Evolutionary conservation across 2,113 vertebrate species (phyloP).

Genomic region (Oncorhynchus keta): DNA sequence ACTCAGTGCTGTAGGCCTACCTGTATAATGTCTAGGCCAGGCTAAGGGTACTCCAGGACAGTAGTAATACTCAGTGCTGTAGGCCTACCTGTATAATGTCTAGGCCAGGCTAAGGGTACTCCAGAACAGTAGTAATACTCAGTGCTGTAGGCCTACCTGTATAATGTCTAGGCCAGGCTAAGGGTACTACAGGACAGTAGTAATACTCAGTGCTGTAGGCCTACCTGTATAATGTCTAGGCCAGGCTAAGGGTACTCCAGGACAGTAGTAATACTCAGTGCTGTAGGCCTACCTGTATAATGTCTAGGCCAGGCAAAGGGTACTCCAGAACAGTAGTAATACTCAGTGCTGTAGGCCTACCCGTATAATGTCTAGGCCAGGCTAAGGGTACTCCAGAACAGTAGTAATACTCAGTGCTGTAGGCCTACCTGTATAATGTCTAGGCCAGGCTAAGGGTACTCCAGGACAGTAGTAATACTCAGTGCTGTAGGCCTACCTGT

Average conservation of each 20-base stretch:
- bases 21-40: conserved; percentile 97
- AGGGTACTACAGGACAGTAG: too few relatives aligned
- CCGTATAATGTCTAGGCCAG: too few relatives aligned
- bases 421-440: conserved; percentile 92
- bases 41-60: conserved; percentile 94
- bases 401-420: too few relatives aligned
- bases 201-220: too few relatives aligned
- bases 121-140: not conserved
- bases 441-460: conserved; percentile 95
- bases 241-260: conserved; percentile 96
- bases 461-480: conserved; percentile 75
- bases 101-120: too few relatives aligned
- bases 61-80: conserved; percentile 32
- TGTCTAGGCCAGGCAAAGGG: too few relatives aligned
- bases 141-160: too few relatives aligned
- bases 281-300: too few relatives aligned
- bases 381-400: too few relatives aligned
- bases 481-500: conserved; percentile 75
- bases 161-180: too few relatives aligned
- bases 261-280: conserved; percentile 63
- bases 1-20: conserved; percentile 56
- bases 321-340: not conserved
- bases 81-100: too few relatives aligned
- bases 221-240: conserved; percentile 96
- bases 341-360: too few relatives aligned